phyloP scores from a whole-genome alignment of 2,797 vertebrate species.

The Aldrovandia affinis region DNA sequence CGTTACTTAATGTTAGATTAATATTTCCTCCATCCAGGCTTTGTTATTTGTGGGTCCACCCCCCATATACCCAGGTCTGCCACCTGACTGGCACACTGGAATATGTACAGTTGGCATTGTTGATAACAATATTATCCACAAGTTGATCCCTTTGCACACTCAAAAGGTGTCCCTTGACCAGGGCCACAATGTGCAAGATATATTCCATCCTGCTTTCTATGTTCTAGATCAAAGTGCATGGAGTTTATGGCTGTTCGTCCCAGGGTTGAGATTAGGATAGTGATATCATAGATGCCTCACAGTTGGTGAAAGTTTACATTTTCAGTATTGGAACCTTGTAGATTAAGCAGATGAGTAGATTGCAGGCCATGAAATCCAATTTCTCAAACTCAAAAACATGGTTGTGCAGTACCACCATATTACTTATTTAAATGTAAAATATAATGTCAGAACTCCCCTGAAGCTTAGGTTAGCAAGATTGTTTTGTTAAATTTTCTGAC shows the following conservation, averaged over 20 bases:
- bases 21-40: not conserved
- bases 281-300: not conserved
- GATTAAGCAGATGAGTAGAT: too few species aligned
- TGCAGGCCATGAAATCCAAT: too few species aligned
- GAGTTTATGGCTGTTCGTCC: too few species aligned
- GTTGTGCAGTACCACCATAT: too few species aligned
- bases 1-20: not conserved
- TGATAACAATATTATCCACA: not conserved
- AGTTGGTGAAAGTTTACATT: not conserved
- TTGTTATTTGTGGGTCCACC: not conserved
- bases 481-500: too few species aligned
- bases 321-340: not conserved
- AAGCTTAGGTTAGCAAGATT: too few species aligned
- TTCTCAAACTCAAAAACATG: too few species aligned
- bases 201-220: not conserved
- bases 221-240: not conserved
- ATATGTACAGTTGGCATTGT: not conserved
- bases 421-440: too few species aligned
- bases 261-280: not conserved
- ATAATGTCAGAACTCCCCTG: too few species aligned
- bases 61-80: not conserved
- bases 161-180: not conserved
- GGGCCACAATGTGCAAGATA: not conserved
- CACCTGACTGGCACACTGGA: not conserved
- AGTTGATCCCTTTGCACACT: not conserved